Conservation (phyloP, 2,888 invertebrate species). For the Physocephala rufipes region DNA sequence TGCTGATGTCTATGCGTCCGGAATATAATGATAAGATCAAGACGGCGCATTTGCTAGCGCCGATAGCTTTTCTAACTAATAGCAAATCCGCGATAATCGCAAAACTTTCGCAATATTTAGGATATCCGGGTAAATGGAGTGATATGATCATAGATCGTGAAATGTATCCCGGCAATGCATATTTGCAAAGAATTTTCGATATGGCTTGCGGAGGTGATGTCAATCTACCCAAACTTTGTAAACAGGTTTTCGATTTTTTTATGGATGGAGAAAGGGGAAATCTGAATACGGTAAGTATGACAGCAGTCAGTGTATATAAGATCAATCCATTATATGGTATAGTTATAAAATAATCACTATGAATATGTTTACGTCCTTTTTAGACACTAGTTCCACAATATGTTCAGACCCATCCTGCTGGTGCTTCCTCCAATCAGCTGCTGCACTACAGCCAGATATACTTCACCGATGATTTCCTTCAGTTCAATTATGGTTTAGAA, state of each 20-base stretch:
- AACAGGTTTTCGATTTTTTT: constrained; percentile 10
- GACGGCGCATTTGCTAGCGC: constrained; percentile 47
- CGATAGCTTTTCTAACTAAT: constrained; percentile 61
- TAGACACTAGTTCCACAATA: constrained; percentile 42
- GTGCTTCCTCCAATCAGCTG: constrained; percentile 46
- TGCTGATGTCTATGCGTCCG: constrained; percentile 45
- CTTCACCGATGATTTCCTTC: constrained; percentile 31
- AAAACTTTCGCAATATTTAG: constrained; percentile 21
- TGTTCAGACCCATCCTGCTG: constrained; percentile 48
- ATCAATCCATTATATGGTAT: no score
- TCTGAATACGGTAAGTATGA: constrained; percentile 32
- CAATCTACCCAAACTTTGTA: constrained; percentile 19
- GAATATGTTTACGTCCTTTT: no score
- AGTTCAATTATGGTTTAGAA: constrained; percentile 38
- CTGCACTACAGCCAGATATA: constrained; percentile 38
- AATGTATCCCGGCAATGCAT: constrained; percentile 13
- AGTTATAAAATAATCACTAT: no score
- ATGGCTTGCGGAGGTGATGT: constrained; percentile 32
- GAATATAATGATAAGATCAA: constrained; percentile 48
- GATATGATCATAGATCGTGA: constrained; percentile 26
- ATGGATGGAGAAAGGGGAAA: constrained; percentile 17
- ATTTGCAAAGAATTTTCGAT: constrained; percentile 11
- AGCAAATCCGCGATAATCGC: constrained; percentile 61
- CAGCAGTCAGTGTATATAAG: background rate
- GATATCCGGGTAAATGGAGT: constrained; percentile 30